phyloP scores from a whole-genome alignment of 2,888 invertebrate genomes.

The Willowsia nigromaculata region DNA sequence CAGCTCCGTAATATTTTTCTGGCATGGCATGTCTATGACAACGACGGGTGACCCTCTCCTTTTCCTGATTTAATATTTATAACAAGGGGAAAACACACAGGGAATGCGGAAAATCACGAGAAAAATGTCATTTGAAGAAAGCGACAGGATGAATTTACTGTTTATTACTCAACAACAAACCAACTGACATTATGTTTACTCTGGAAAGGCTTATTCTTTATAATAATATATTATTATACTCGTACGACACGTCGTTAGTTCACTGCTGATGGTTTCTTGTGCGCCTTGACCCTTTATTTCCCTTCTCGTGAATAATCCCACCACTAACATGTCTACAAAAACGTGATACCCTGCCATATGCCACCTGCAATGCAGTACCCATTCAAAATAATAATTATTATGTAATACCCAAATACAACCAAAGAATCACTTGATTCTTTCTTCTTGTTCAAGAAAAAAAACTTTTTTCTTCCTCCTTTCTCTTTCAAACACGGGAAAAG shows the following conservation, averaged over 20 bases:
- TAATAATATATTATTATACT: neutral
- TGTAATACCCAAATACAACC: neutral
- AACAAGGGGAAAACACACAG: neutral
- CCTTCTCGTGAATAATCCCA: neutral
- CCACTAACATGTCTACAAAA: neutral
- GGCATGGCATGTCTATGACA: conserved; percentile 20
- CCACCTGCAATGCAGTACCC: conserved; percentile 40
- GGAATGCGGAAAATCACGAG: conserved; percentile 31
- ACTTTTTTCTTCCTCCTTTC: neutral
- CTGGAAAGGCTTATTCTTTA: neutral
- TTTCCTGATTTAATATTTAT: conserved; percentile 33
- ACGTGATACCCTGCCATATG: neutral
- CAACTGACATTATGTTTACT: neutral
- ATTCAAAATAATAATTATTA: conserved; percentile 22
- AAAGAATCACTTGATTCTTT: conserved; percentile 14
- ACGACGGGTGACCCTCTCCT: too few relatives aligned
- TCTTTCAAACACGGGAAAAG: conserved; percentile 13
- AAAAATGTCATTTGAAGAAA: conserved; percentile 18
- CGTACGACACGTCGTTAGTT: neutral
- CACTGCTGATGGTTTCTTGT: neutral
- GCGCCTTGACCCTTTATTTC: neutral
- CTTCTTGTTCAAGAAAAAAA: neutral
- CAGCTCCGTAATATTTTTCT: neutral
- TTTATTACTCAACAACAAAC: conserved; percentile 30
- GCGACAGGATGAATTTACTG: conserved; percentile 18